These are phyloP conservation scores for Drosophila pseudoobscura DNA, from an alignment of 1,140 invertebrate species.

Conservation along the genomic window DNA sequence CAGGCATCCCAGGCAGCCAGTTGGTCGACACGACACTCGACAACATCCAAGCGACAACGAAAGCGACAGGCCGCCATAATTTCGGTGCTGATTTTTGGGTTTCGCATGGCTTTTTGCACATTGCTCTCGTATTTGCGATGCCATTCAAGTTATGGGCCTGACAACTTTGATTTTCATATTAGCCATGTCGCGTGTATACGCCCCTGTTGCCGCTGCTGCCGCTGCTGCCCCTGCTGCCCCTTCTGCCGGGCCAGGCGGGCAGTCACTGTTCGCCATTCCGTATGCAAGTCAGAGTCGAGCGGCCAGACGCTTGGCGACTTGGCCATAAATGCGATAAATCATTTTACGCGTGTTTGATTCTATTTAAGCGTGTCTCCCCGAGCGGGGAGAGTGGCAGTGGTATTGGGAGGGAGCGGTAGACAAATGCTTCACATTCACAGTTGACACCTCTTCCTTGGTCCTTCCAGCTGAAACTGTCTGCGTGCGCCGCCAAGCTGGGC, in stretches of 20 bases:
- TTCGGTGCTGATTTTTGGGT: conserved; percentile 42
- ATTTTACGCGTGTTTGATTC: conserved; percentile 77
- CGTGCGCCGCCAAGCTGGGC: conserved; percentile 78
- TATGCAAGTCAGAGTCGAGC: conserved; percentile 62
- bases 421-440: conserved; percentile 37
- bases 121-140: conserved; percentile 37
- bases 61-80: conserved; percentile 47
- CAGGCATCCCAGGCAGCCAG: conserved; percentile 26
- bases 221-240: too few relatives aligned
- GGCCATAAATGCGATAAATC: conserved; percentile 77
- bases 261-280: conserved; percentile 40
- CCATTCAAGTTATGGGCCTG: conserved; percentile 61
- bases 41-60: conserved; percentile 9
- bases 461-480: conserved; percentile 63
- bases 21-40: conserved; percentile 36
- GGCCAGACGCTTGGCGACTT: conserved; percentile 63
- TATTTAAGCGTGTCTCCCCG: conserved; percentile 38
- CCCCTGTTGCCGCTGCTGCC: background rate
- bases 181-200: conserved; percentile 33
- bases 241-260: conserved; percentile 1
- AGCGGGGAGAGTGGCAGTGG: background rate
- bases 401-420: conserved; percentile 1
- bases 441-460: conserved; percentile 31
- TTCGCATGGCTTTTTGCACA: conserved; percentile 30
- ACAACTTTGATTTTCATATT: conserved; percentile 72